Evolutionary conservation across 2,797 vertebrate species (phyloP).

Genomic region (Xerus rutilus): DNA sequence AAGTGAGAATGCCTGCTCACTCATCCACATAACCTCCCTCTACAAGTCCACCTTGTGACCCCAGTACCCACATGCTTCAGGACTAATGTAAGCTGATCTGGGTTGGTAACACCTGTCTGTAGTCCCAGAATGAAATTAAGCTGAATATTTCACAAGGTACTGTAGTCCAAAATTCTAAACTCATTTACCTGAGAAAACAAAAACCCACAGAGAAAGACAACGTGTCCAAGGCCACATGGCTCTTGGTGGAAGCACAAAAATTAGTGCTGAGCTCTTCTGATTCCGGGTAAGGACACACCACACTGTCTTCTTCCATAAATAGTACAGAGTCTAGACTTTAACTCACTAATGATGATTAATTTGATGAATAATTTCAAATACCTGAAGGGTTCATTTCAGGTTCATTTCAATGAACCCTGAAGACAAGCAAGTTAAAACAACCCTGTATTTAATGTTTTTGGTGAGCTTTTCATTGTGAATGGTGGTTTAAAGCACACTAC

Average conservation of each 20-base stretch:
- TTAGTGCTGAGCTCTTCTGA: not conserved
- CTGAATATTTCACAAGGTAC: not conserved
- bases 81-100: not conserved
- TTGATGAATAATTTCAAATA: not conserved
- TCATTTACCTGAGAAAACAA: not conserved
- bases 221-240: not conserved
- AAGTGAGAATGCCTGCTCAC: not conserved
- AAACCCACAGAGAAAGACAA: not conserved
- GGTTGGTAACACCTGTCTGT: not conserved
- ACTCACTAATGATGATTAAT: slow-evolving; percentile 13
- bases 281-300: not conserved
- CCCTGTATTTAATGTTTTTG: not conserved
- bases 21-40: not conserved
- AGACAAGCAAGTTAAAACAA: slow-evolving; percentile 25
- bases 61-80: not conserved
- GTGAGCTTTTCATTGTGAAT: not conserved
- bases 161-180: not conserved
- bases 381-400: not conserved
- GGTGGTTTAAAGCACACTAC: not conserved
- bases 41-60: not conserved
- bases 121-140: not conserved
- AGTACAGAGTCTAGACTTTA: not conserved
- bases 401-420: not conserved
- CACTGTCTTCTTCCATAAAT: not conserved
- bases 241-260: not conserved